A percentile compares a stretch with the other conserved stretches of the same genome.
Evolutionary conservation across 2,888 invertebrate species (phyloP).

Genomic region (Theretra japonica): DNA sequence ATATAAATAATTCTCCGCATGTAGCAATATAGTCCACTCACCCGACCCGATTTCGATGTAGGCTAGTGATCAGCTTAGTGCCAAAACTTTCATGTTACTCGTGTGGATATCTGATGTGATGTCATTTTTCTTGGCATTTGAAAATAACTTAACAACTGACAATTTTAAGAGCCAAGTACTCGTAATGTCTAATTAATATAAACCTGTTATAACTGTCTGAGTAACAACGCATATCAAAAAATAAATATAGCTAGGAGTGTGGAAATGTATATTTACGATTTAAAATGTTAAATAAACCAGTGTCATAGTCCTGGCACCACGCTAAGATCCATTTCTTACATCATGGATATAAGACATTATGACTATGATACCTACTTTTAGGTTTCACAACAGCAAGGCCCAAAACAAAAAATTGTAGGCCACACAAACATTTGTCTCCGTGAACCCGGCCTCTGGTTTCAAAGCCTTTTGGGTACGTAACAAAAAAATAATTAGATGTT

Average conservation of each 20-base stretch:
- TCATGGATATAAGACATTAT: too few relatives aligned
- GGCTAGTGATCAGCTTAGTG: neutral
- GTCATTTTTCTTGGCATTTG: conserved; percentile 4
- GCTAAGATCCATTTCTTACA: neutral
- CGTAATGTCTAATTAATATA: too few relatives aligned
- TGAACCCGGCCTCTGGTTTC: too few relatives aligned
- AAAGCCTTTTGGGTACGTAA: too few relatives aligned
- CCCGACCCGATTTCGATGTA: neutral
- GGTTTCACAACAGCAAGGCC: neutral
- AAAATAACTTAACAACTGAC: neutral
- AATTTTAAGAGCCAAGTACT: neutral
- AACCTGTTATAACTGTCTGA: too few relatives aligned
- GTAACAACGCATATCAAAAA: too few relatives aligned
- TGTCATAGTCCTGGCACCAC: neutral
- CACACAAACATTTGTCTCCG: neutral
- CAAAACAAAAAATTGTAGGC: neutral
- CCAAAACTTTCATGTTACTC: conserved; percentile 4
- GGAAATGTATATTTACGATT: too few relatives aligned
- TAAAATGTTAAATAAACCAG: too few relatives aligned
- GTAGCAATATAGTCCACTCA: neutral
- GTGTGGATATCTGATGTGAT: neutral
- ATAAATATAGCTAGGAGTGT: too few relatives aligned
- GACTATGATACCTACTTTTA: too few relatives aligned
- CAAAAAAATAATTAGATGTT: too few relatives aligned
- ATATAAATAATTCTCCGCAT: too few relatives aligned